Conservation (phyloP, 2,113 vertebrate genomes). For the Nibea albiflora region DNA sequence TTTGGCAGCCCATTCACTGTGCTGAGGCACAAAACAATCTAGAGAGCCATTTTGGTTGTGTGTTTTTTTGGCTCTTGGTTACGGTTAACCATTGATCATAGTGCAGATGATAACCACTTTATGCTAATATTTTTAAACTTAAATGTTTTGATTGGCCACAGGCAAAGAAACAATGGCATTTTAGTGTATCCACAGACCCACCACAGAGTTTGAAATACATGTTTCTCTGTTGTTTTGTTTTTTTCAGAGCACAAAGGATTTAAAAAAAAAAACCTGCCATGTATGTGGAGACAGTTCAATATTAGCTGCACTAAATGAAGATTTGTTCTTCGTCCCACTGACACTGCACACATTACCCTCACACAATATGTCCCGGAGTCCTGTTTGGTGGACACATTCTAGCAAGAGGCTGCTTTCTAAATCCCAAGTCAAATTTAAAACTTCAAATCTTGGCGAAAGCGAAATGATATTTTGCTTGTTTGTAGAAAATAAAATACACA, state of each 20-base stretch:
- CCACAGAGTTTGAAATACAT: background rate
- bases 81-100: background rate
- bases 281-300: background rate
- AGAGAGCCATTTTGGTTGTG: background rate
- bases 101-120: background rate
- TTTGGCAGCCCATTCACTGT: background rate
- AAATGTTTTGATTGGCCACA: background rate
- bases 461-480: constrained; percentile 49
- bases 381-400: constrained; percentile 10
- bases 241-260: background rate
- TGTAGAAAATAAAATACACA: constrained; percentile 40
- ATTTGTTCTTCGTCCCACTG: background rate
- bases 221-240: background rate
- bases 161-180: background rate
- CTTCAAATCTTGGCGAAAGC: constrained; percentile 49
- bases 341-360: constrained; percentile 21
- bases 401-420: constrained; percentile 48
- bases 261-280: no score
- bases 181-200: background rate
- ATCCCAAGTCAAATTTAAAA: constrained; percentile 46
- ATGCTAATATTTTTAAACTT: background rate
- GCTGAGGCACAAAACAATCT: background rate
- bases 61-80: background rate
- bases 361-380: constrained; percentile 13
- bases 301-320: background rate